Conservation (phyloP, 2,113 vertebrate genomes). For the Python bivittatus region DNA sequence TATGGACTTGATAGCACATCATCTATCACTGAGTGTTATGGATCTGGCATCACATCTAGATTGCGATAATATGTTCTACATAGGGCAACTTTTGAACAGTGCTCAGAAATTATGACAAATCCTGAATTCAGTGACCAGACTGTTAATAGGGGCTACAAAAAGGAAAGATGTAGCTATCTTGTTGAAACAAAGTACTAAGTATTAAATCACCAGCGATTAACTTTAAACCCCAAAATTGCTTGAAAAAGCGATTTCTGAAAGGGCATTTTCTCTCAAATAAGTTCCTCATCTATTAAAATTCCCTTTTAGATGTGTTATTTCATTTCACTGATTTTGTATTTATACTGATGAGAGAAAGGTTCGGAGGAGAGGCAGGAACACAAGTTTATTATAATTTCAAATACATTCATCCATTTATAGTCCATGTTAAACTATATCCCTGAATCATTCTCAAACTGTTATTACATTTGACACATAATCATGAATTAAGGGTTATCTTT, state of each 20-base stretch:
- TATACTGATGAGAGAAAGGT: not conserved
- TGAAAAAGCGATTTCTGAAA: not conserved
- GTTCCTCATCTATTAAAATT: not conserved
- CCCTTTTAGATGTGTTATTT: not conserved
- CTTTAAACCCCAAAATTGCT: not conserved
- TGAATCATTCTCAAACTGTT: not conserved
- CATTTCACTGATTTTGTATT: not conserved
- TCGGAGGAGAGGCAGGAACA: not conserved
- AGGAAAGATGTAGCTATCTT: too few species aligned
- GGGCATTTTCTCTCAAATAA: not conserved
- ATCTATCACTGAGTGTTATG: not conserved
- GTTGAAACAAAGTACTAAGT: not conserved
- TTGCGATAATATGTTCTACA: not conserved
- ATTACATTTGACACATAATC: not conserved
- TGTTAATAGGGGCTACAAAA: not conserved
- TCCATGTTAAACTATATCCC: not conserved
- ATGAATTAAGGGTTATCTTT: not conserved
- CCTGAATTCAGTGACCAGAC: not conserved
- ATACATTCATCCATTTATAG: not conserved
- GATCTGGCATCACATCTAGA: not conserved
- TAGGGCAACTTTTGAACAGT: not conserved
- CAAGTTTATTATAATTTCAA: not conserved
- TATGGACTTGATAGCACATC: not conserved
- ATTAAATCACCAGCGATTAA: not conserved
- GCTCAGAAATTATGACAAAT: not conserved